Conservation (phyloP, 2,888 invertebrate species). For the Carterocephalus palaemon region DNA sequence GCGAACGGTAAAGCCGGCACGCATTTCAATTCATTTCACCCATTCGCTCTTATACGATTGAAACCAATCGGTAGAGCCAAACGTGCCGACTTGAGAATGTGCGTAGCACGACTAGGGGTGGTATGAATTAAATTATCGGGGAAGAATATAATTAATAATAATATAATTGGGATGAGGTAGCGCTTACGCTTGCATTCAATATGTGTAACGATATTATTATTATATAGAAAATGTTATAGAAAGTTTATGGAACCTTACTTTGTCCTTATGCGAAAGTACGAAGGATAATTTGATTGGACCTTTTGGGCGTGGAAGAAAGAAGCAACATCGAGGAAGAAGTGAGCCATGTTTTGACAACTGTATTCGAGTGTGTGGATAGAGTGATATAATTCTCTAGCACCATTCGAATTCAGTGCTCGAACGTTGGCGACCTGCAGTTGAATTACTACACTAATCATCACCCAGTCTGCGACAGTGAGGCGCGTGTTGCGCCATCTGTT, state of each 20-base stretch:
- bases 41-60: slow-evolving; percentile 25
- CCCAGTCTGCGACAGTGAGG: too few relatives aligned
- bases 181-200: background rate
- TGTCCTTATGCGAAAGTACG: too few relatives aligned
- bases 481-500: slow-evolving; percentile 17
- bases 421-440: slow-evolving; percentile 52
- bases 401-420: slow-evolving; percentile 83
- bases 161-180: slow-evolving; percentile 4
- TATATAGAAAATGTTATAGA: too few relatives aligned
- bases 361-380: slow-evolving; percentile 83
- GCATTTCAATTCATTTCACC: slow-evolving; percentile 25
- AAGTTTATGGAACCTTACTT: too few relatives aligned
- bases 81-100: slow-evolving; percentile 25
- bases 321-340: slow-evolving; percentile 10
- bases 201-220: too few relatives aligned
- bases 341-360: slow-evolving; percentile 80
- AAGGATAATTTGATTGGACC: too few relatives aligned
- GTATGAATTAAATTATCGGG: slow-evolving; percentile 25
- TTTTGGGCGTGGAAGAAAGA: slow-evolving; percentile 1
- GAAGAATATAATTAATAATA: slow-evolving; percentile 22
- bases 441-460: slow-evolving; percentile 17
- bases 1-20: slow-evolving; percentile 20
- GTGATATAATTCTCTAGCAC: slow-evolving; percentile 81
- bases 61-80: slow-evolving; percentile 22
- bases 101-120: slow-evolving; percentile 24